Percentiles rank a stretch among this genome's conserved stretches.
phyloP scores from a whole-genome alignment of 2,113 vertebrate species.

The Progne subis region DNA sequence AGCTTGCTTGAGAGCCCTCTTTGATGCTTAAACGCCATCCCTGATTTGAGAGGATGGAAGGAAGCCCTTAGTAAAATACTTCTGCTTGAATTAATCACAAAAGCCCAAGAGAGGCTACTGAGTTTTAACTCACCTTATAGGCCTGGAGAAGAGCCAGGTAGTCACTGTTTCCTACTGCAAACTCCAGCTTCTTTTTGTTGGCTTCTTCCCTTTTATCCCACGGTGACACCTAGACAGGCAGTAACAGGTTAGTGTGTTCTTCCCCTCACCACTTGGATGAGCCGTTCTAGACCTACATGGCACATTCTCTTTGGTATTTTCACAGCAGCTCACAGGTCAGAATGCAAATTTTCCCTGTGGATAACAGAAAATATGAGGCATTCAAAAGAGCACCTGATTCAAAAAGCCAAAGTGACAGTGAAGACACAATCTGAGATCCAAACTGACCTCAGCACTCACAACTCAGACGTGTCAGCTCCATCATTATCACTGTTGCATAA shows the following conservation, averaged over 20 bases:
- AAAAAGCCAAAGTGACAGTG: background rate
- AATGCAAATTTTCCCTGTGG: background rate
- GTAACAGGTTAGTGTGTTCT: background rate
- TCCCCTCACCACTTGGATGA: background rate
- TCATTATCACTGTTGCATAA: background rate
- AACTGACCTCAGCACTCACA: background rate
- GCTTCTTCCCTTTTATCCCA: conserved; percentile 97
- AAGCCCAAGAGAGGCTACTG: background rate
- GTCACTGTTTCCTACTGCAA: conserved; percentile 91
- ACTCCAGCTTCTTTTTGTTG: conserved; percentile 89
- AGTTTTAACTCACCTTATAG: conserved; percentile 82
- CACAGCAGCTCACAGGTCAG: background rate
- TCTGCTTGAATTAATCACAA: background rate
- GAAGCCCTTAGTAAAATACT: background rate
- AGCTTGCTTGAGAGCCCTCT: conserved; percentile 79
- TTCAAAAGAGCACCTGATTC: background rate
- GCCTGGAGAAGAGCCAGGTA: conserved; percentile 92
- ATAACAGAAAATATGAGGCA: background rate
- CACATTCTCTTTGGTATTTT: background rate
- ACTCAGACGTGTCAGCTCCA: background rate
- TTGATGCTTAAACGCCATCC: conserved; percentile 86
- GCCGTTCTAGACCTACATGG: background rate
- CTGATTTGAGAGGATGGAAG: conserved; percentile 60
- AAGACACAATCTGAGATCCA: background rate
- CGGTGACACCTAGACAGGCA: conserved; percentile 82